Conservation (phyloP, 2,113 vertebrate species). For the Saguinus midas region DNA sequence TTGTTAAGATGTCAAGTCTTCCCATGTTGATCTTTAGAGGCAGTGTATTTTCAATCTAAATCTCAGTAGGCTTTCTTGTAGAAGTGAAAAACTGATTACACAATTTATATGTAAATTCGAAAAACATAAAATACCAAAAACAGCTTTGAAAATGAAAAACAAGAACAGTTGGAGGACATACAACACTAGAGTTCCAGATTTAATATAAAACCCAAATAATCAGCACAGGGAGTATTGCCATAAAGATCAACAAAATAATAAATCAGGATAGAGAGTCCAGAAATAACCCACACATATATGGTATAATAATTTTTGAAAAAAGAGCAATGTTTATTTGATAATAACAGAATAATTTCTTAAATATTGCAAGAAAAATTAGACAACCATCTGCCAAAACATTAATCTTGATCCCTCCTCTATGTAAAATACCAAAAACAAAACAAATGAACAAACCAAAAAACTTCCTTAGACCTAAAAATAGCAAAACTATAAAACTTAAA, state of each 20-base stretch:
- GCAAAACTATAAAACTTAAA: neutral
- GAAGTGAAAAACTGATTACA: neutral
- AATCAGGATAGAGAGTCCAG: neutral
- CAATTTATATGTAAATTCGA: neutral
- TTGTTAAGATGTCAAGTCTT: neutral
- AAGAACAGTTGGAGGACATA: neutral
- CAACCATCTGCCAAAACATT: neutral
- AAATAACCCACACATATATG: neutral
- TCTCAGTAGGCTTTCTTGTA: neutral
- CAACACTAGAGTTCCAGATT: neutral
- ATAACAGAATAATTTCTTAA: neutral
- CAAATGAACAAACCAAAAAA: neutral
- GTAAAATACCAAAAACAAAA: neutral
- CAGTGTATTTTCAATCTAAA: neutral
- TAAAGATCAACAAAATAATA: neutral
- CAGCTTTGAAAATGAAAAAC: neutral
- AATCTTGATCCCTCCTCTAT: neutral
- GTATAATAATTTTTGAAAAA: neutral
- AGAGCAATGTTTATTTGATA: neutral
- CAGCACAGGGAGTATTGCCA: neutral
- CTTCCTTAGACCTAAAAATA: neutral
- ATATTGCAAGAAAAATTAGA: neutral
- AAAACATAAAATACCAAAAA: neutral
- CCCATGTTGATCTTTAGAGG: no score
- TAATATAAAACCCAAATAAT: neutral